phyloP scores from a whole-genome alignment of 2,797 vertebrate species.

The Emys orbicularis region DNA sequence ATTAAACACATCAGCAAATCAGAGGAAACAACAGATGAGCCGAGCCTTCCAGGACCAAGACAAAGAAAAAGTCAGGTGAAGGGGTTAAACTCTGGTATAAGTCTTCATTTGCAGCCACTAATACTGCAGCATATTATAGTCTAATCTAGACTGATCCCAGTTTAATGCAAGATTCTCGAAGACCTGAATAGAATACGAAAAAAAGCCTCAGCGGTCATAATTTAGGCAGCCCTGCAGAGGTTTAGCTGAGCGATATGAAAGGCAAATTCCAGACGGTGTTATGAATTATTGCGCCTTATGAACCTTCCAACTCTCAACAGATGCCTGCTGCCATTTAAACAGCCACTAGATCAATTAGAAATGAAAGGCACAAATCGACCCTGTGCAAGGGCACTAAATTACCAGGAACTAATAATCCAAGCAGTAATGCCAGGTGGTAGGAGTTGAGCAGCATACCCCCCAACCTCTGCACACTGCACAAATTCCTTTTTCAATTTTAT shows the following conservation, averaged over 20 bases:
- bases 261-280: slow-evolving; percentile 84
- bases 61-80: slow-evolving; percentile 73
- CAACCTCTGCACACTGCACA: slow-evolving; percentile 37
- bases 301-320: slow-evolving; percentile 75
- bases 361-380: slow-evolving; percentile 79
- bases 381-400: slow-evolving; percentile 81
- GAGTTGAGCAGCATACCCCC: slow-evolving; percentile 61
- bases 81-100: slow-evolving; percentile 81
- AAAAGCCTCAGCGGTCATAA: slow-evolving; percentile 83
- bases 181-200: slow-evolving; percentile 86
- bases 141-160: slow-evolving; percentile 98
- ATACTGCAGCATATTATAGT: slow-evolving; percentile 95
- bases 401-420: slow-evolving; percentile 83
- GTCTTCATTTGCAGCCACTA: slow-evolving; percentile 97
- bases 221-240: slow-evolving; percentile 84
- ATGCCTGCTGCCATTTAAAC: slow-evolving; percentile 81
- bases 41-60: slow-evolving; percentile 75
- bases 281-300: slow-evolving; percentile 83
- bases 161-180: slow-evolving; percentile 94
- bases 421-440: slow-evolving; percentile 76
- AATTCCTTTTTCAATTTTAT: slow-evolving; percentile 32
- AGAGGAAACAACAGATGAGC: slow-evolving; percentile 33
- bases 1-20: slow-evolving; percentile 16
- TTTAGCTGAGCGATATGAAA: slow-evolving; percentile 85
- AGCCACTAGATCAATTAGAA: slow-evolving; percentile 80